Conservation (phyloP, 2,888 invertebrate genomes). For the Branchipolynoe longqiensis region DNA sequence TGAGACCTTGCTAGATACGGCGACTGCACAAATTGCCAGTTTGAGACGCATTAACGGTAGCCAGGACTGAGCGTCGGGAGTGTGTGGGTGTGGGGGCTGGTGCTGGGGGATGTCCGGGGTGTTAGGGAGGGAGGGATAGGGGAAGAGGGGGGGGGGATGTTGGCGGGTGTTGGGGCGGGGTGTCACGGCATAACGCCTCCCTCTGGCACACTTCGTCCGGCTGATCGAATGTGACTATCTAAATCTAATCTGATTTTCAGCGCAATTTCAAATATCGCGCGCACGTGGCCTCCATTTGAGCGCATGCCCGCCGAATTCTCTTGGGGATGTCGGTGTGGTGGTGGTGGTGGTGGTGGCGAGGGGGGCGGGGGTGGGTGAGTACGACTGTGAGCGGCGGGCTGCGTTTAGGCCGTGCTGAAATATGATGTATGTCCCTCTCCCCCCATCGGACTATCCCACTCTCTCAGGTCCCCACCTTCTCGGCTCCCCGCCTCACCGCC, state of each 20-base stretch:
- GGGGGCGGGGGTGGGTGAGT: not conserved
- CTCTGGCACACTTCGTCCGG: not conserved
- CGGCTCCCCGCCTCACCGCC: too few species aligned
- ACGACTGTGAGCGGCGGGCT: not conserved
- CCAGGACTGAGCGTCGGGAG: not conserved
- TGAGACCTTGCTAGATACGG: not conserved
- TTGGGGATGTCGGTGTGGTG: not conserved
- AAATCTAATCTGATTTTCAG: slow-evolving; percentile 42
- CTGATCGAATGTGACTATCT: slow-evolving; percentile 46
- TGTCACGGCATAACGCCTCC: slow-evolving; percentile 12
- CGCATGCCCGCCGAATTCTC: too few species aligned
- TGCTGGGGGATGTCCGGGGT: not conserved
- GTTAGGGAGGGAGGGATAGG: not conserved
- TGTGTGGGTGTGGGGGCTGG: not conserved
- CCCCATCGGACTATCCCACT: too few species aligned
- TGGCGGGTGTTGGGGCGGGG: not conserved
- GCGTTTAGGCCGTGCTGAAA: not conserved
- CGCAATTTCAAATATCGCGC: slow-evolving; percentile 5
- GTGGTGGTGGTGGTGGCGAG: not conserved
- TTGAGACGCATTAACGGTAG: not conserved
- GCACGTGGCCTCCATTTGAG: slow-evolving; percentile 32
- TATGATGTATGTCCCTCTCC: not conserved
- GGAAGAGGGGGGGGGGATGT: not conserved
- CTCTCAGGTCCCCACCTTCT: too few species aligned
- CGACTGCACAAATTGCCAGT: slow-evolving; percentile 11